A percentile compares a stretch with the other conserved stretches of the same genome.
phyloP scores from a whole-genome alignment of 2,797 vertebrate species.

The Pseudomugil tenellus region DNA sequence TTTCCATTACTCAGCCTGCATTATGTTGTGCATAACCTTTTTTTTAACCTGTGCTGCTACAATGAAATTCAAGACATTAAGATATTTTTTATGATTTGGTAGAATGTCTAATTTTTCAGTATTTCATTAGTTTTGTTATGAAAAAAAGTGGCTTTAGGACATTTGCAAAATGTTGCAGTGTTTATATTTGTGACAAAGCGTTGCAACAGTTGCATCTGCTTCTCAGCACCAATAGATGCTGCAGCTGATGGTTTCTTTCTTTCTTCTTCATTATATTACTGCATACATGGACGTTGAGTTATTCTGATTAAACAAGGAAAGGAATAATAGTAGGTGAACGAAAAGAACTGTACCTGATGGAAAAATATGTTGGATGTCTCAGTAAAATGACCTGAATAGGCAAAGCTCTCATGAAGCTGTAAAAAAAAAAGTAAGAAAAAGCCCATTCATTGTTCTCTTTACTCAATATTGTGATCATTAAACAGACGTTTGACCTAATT shows the following conservation, averaged over 20 bases:
- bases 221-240: conserved; percentile 25
- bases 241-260: conserved; percentile 4
- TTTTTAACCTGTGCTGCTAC: neutral
- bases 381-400: neutral
- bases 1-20: neutral
- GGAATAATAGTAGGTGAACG: neutral
- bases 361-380: neutral
- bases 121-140: neutral
- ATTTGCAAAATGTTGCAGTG: neutral
- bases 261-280: neutral
- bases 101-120: neutral
- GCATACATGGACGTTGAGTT: neutral
- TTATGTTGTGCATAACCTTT: neutral
- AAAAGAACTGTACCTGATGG: no score
- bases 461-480: conserved; percentile 9
- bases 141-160: neutral
- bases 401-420: no score
- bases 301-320: neutral
- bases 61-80: neutral
- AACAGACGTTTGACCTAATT: conserved; percentile 41
- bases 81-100: neutral
- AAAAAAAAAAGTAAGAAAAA: neutral
- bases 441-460: no score
- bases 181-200: neutral
- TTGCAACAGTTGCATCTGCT: conserved; percentile 48